These are phyloP conservation scores for Drosophila falleni DNA, from an alignment of 2,888 invertebrate genomes.

Conservation along the genomic window DNA sequence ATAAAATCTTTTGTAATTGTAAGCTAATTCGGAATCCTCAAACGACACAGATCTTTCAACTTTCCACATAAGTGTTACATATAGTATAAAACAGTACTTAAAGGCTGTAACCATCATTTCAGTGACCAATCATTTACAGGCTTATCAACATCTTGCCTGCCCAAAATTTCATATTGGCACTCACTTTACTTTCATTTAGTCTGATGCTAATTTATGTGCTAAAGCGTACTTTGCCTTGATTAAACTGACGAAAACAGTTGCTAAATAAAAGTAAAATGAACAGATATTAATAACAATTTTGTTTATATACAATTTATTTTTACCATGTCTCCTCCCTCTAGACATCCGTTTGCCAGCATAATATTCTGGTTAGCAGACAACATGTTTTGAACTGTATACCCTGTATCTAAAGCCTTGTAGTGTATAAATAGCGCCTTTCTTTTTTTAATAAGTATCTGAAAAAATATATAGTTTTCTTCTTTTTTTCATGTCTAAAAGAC, in stretches of 20 bases:
- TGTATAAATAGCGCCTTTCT: too few species aligned
- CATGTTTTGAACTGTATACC: constrained; percentile 8
- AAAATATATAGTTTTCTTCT: too few species aligned
- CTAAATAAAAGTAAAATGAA: constrained; percentile 82
- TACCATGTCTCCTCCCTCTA: neutral
- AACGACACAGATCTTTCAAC: too few species aligned
- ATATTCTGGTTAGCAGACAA: constrained; percentile 18
- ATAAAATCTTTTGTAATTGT: too few species aligned
- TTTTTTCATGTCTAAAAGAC: too few species aligned
- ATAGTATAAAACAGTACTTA: constrained; percentile 4
- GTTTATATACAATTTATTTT: constrained; percentile 4
- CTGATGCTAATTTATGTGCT: constrained; percentile 56
- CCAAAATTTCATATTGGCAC: constrained; percentile 3
- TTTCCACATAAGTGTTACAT: constrained; percentile 4
- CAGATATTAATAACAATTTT: constrained; percentile 4
- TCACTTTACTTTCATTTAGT: constrained; percentile 37
- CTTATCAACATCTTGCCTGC: too few species aligned
- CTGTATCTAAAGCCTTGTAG: too few species aligned
- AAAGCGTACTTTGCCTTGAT: constrained; percentile 17
- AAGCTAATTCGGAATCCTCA: too few species aligned
- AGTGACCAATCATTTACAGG: constrained; percentile 19
- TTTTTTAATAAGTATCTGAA: neutral
- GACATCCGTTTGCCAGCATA: constrained; percentile 6
- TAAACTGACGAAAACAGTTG: constrained; percentile 11
- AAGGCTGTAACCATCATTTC: neutral